A percentile compares a stretch with the other conserved stretches of the same genome.
These are phyloP conservation scores for Syrphus vitripennis DNA, from an alignment of 2,888 invertebrate genomes.

Conservation along the genomic window DNA sequence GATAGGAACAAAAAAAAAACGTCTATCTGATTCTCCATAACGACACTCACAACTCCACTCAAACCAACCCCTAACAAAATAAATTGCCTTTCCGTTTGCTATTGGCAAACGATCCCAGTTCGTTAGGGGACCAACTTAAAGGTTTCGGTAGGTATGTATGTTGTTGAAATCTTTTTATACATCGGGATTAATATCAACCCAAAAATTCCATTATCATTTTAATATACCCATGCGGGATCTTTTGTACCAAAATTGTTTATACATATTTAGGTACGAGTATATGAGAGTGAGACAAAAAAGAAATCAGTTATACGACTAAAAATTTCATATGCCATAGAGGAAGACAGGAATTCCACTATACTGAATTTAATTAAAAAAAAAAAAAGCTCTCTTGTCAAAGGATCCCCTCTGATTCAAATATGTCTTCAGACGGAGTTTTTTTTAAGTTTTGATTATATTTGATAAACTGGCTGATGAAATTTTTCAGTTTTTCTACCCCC, in stretches of 20 bases:
- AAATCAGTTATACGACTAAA: conserved; percentile 15
- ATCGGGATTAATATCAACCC: conserved; percentile 1
- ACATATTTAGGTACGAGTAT: background rate
- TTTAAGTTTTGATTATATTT: conserved; percentile 14
- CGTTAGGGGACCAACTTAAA: background rate
- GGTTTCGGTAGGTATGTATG: background rate
- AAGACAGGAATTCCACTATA: conserved; percentile 30
- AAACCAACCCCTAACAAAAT: conserved; percentile 43
- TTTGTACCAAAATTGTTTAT: conserved; percentile 10
- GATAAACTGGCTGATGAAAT: conserved; percentile 26
- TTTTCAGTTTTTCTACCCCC: conserved; percentile 33
- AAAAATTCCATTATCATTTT: conserved; percentile 32
- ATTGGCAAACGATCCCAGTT: conserved; percentile 48
- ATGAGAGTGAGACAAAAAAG: background rate
- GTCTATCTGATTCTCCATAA: conserved; percentile 10
- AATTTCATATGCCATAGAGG: conserved; percentile 40
- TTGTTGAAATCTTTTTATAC: background rate
- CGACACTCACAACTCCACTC: conserved; percentile 32
- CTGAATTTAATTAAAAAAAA: background rate
- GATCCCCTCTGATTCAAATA: conserved; percentile 7
- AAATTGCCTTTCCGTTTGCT: conserved; percentile 19
- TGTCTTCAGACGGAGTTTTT: conserved; percentile 25
- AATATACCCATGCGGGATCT: conserved; percentile 34
- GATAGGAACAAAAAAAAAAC: background rate
- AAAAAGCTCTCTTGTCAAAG: background rate